Evolutionary conservation across 2,888 invertebrate genomes (phyloP).

Genomic region (Abrostola tripartita): DNA sequence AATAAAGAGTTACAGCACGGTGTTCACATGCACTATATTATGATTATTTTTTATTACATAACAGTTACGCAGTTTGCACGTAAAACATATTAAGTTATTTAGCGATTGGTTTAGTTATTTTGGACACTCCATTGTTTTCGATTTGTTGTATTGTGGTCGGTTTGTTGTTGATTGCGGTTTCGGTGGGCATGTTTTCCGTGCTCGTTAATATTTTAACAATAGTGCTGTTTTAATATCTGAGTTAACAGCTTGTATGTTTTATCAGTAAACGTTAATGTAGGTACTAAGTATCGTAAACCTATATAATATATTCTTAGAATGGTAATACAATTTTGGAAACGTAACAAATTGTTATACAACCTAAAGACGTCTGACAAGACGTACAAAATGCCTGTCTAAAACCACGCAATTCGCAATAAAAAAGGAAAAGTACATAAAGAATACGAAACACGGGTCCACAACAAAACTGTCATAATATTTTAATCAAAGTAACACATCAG

Average conservation of each 20-base stretch:
- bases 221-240: constrained; percentile 3
- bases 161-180: constrained; percentile 26
- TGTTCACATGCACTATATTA: constrained; percentile 51
- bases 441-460: constrained; percentile 17
- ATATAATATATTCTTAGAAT: too few relatives aligned
- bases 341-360: background rate
- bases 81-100: constrained; percentile 49
- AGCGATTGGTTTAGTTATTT: constrained; percentile 32
- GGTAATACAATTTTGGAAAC: background rate
- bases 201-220: constrained; percentile 18
- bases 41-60: constrained; percentile 50
- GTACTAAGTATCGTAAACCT: too few relatives aligned
- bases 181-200: constrained; percentile 10
- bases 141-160: constrained; percentile 17
- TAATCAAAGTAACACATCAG: constrained; percentile 58
- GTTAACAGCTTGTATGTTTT: background rate
- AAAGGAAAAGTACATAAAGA: background rate
- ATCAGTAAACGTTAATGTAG: background rate
- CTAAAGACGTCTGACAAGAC: background rate
- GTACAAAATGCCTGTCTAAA: constrained; percentile 8
- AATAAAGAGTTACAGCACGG: constrained; percentile 56
- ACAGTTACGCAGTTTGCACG: constrained; percentile 53
- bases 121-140: constrained; percentile 26
- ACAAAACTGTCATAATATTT: constrained; percentile 55
- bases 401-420: constrained; percentile 17